A percentile compares a stretch with the other conserved stretches of the same genome.
These are phyloP conservation scores for Daboia siamensis DNA, from an alignment of 2,113 vertebrate species.

Conservation along the genomic window DNA sequence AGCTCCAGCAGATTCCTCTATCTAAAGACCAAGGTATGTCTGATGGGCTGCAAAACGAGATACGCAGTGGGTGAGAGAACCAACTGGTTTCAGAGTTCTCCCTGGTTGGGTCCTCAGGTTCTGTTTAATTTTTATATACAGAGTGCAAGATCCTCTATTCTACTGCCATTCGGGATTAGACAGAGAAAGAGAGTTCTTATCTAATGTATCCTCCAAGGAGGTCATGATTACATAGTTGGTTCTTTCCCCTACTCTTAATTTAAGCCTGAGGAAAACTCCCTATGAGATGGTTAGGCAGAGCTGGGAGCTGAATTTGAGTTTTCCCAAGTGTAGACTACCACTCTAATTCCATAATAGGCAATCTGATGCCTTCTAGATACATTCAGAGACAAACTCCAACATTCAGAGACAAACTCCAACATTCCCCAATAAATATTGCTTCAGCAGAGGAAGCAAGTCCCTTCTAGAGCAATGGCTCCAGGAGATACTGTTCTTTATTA, in stretches of 20 bases:
- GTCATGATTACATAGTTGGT: too few species aligned
- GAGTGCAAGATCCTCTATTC: too few species aligned
- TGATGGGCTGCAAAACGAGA: not conserved
- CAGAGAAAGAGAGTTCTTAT: too few species aligned
- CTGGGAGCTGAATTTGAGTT: not conserved
- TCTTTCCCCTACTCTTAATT: not conserved
- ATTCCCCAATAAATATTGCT: not conserved
- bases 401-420: not conserved
- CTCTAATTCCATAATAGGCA: not conserved
- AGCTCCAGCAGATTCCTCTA: constrained; percentile 76
- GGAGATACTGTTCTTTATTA: not conserved
- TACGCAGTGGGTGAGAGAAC: constrained; percentile 12
- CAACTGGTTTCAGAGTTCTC: not conserved
- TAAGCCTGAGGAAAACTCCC: not conserved
- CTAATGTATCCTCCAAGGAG: too few species aligned
- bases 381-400: not conserved
- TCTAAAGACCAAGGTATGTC: constrained; percentile 69
- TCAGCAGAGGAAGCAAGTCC: not conserved
- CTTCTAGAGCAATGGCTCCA: not conserved
- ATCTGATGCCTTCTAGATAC: not conserved
- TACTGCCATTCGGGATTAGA: too few species aligned
- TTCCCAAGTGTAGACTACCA: not conserved
- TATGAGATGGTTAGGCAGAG: not conserved
- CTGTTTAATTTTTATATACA: not conserved
- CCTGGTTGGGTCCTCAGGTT: not conserved